Evolutionary conservation across 2,888 invertebrate species (phyloP).

Genomic region (Cistogaster globosa): DNA sequence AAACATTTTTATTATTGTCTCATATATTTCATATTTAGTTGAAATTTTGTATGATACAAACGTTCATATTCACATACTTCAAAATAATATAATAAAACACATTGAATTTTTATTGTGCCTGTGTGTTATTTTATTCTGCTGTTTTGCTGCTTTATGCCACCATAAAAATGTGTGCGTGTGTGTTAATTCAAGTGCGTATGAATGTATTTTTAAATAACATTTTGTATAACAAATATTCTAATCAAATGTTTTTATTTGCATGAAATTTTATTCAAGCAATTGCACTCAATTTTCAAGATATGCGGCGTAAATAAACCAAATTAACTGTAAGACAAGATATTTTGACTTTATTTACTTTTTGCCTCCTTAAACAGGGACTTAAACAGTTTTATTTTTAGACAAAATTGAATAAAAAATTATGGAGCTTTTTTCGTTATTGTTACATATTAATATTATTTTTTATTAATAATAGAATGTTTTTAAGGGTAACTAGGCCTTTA

Average conservation of each 20-base stretch:
- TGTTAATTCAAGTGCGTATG: neutral
- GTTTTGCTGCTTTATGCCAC: conserved; percentile 2
- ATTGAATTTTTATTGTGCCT: neutral
- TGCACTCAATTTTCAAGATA: conserved; percentile 80
- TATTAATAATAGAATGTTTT: no score
- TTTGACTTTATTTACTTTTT: conserved; percentile 12
- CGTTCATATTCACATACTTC: neutral
- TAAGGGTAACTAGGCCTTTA: no score
- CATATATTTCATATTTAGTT: conserved; percentile 17
- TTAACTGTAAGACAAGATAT: conserved; percentile 59
- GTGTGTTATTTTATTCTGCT: neutral
- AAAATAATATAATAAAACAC: neutral
- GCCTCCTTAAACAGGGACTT: neutral
- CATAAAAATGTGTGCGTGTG: conserved; percentile 19
- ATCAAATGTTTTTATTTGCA: conserved; percentile 81
- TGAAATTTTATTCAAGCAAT: conserved; percentile 82
- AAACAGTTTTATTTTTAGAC: neutral
- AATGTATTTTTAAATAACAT: conserved; percentile 32
- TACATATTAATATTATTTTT: neutral
- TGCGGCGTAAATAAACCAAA: conserved; percentile 66
- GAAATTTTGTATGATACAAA: conserved; percentile 34
- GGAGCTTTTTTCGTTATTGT: neutral
- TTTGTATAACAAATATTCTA: conserved; percentile 67
- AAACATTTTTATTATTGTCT: conserved; percentile 19
- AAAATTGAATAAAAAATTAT: conserved; percentile 14